Base-by-base conservation (phyloP, 2,113 vertebrate species). In the Pleuronectes platessa region DNA sequence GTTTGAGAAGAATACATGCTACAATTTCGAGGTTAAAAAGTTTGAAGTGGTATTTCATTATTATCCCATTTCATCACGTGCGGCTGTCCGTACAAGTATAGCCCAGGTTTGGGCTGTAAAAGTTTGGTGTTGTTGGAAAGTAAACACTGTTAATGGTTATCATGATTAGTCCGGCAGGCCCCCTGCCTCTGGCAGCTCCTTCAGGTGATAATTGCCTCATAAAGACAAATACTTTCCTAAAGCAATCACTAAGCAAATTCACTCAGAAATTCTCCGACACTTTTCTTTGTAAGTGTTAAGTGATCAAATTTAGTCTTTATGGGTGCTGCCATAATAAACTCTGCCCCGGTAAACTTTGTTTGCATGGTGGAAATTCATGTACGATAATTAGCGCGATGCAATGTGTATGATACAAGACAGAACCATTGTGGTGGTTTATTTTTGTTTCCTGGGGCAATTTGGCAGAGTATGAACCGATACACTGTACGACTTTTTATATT, bases 141-240 rank as follows among this genome's bases (percentile, higher is more conserved):
- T 88, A 88, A 86, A 92, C 87, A 84, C 87, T 77, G 84, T 91
- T 90, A 91, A 92, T 81, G 67, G 78, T 86, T 83, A 89, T 90
- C 83, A 87, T 91, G 92, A 93, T 88, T 79, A 83, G 80, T 87
- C 78, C 37, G 26, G 81, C 80, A 71, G 71, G 71, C 81, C 58
- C 65, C 78, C 49, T 76, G 72, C 79, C 76, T 74, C 70, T 75
- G 86, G 90, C 81, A 87, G 83, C 86, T 83, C 77, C 76, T 89
- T 76, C 66, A 90, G 82, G 90, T 89, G 89, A 93, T 93, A 93
- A 92, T 92, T 92, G 83, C 84, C 87, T 69, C 75, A 87, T 93
- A 92, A 93, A 94, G 78, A 66, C 81, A 78, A 88, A 91, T 81
- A 79, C 70, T 82, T 93, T 92, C 90, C 89, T 76, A 71, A 84